phyloP scores from a whole-genome alignment of 2,888 invertebrate species.

The Mythimna impura region DNA sequence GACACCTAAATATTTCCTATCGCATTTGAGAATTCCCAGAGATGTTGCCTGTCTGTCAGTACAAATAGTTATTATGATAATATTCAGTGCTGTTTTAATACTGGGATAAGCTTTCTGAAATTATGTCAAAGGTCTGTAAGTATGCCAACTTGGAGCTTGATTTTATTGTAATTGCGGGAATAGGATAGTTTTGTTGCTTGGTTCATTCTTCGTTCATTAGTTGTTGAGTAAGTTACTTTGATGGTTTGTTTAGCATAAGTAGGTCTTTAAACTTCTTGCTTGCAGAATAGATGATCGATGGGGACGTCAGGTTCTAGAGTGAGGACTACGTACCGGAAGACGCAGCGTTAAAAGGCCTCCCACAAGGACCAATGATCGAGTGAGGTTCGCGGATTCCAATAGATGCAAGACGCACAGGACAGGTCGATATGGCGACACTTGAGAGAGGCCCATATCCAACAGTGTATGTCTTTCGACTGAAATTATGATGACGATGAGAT shows the following conservation, averaged over 20 bases:
- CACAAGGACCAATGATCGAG: no score
- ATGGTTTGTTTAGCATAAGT: neutral
- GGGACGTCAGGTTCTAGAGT: no score
- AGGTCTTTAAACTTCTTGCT: neutral
- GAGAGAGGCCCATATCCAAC: no score
- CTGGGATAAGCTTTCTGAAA: constrained; percentile 24
- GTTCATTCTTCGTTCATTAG: constrained; percentile 4
- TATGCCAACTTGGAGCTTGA: constrained; percentile 24
- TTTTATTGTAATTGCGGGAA: constrained; percentile 21
- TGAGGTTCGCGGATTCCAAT: no score
- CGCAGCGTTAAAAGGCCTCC: no score
- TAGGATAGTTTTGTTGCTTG: constrained; percentile 15
- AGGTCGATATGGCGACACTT: no score
- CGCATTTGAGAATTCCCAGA: constrained; percentile 18
- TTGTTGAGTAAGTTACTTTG: neutral
- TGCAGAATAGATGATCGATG: no score
- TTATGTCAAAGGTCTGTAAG: constrained; percentile 38
- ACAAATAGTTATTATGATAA: constrained; percentile 40
- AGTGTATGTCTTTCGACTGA: no score
- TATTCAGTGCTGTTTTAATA: constrained; percentile 27
- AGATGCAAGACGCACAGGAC: no score
- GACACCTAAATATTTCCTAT: constrained; percentile 19
- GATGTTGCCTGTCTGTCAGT: constrained; percentile 18
- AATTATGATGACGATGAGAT: no score
- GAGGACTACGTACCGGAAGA: no score